phyloP scores from a whole-genome alignment of 2,797 vertebrate species.

The Nothura maculosa region DNA sequence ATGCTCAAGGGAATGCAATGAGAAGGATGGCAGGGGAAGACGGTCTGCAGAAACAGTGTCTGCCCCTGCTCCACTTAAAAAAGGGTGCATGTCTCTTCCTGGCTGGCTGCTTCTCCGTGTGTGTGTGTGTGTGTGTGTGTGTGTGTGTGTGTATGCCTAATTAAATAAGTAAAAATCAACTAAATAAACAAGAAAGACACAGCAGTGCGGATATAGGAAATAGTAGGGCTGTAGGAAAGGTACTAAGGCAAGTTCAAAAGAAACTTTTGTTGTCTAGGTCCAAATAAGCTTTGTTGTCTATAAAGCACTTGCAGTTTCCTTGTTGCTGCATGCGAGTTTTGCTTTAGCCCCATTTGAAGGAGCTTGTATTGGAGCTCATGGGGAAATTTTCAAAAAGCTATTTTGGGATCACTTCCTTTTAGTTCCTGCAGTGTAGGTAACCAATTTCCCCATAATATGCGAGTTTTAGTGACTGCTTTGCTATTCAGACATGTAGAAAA shows the following conservation, averaged over 20 bases:
- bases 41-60: not conserved
- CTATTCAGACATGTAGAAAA: not conserved
- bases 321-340: not conserved
- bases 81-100: not conserved
- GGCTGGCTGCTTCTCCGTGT: not conserved
- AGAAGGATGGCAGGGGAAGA: not conserved
- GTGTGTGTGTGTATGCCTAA: too few species aligned
- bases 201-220: not conserved
- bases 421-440: not conserved
- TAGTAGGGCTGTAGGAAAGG: not conserved
- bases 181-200: not conserved
- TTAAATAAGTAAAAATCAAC: too few species aligned
- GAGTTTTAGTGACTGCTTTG: not conserved
- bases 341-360: not conserved
- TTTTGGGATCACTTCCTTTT: not conserved
- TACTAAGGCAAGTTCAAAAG: not conserved
- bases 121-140: too few species aligned
- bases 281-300: fast-evolving
- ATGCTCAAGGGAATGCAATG: not conserved
- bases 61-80: too few species aligned
- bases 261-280: not conserved
- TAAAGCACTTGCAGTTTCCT: not conserved
- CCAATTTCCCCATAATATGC: not conserved
- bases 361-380: not conserved
- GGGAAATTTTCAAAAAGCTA: not conserved